Conservation (phyloP, 2,113 vertebrate genomes). For the Pao palembangensis region DNA sequence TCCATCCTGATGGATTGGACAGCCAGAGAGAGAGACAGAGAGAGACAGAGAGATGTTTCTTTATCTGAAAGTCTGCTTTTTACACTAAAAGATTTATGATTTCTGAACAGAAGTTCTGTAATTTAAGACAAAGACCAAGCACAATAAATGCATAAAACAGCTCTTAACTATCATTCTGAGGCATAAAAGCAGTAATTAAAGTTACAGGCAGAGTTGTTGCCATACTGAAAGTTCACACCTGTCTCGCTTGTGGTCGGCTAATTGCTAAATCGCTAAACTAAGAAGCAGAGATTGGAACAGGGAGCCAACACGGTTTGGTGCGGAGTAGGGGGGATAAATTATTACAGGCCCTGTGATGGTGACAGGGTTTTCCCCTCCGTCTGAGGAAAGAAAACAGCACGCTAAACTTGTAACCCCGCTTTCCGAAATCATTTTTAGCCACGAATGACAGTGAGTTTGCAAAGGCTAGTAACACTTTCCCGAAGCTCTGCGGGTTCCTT, state of each 20-base stretch:
- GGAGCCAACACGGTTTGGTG: conserved; percentile 47
- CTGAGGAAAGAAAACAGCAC: conserved; percentile 60
- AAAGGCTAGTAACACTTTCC: conserved; percentile 74
- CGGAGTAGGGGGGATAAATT: conserved; percentile 58
- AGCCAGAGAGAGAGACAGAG: not conserved
- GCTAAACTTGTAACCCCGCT: conserved; percentile 71
- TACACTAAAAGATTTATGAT: too few species aligned
- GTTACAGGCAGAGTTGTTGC: conserved; percentile 28
- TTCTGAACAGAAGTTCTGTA: too few species aligned
- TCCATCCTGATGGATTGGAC: conserved; percentile 50
- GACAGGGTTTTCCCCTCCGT: conserved; percentile 63
- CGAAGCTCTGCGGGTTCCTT: conserved; percentile 67
- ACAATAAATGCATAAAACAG: too few species aligned
- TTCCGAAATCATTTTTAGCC: conserved; percentile 74
- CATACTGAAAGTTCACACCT: conserved; percentile 37
- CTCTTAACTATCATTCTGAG: too few species aligned
- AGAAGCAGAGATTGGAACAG: conserved; percentile 36
- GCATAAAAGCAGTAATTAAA: conserved; percentile 21
- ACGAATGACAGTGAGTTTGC: conserved; percentile 75
- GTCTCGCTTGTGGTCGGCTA: conserved; percentile 54
- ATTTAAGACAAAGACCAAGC: too few species aligned
- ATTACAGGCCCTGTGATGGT: conserved; percentile 50
- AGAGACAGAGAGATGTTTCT: too few species aligned
- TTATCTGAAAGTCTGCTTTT: too few species aligned
- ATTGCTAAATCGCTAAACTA: conserved; percentile 44